Conservation (phyloP, 2,888 invertebrate species). For the Flexamia atlantica region DNA sequence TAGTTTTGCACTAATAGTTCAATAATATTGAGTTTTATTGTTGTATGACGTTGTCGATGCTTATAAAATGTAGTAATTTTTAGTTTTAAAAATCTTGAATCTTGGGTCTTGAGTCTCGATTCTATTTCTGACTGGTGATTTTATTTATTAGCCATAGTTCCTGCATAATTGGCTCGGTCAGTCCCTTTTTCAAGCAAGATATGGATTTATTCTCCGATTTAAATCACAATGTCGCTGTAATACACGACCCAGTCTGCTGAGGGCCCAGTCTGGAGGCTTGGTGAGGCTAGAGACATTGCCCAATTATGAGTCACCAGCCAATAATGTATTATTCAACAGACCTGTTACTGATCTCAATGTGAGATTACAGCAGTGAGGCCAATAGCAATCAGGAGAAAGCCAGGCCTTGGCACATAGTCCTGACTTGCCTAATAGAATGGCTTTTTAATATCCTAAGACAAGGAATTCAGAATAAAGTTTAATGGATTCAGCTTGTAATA, state of each 20-base stretch:
- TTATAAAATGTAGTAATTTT: no score
- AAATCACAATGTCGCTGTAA: not conserved
- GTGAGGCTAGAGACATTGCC: not conserved
- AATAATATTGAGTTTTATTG: no score
- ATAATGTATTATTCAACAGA: slow-evolving; percentile 36
- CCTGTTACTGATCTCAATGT: slow-evolving; percentile 37
- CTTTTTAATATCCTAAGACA: not conserved
- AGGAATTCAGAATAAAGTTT: not conserved
- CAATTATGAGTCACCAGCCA: slow-evolving; percentile 9
- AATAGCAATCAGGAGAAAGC: slow-evolving; percentile 37
- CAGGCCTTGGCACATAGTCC: not conserved
- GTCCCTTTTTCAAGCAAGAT: no score
- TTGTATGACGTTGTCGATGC: no score
- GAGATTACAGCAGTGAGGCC: slow-evolving; percentile 11
- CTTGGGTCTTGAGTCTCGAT: no score
- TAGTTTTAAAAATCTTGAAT: no score
- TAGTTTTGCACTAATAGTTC: no score
- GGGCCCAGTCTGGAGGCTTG: not conserved
- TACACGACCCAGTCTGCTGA: not conserved
- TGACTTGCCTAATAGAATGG: not conserved
- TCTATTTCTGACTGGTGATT: no score
- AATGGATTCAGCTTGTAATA: no score
- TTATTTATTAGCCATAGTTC: no score
- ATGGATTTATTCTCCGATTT: not conserved
- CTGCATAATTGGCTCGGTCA: no score